These are phyloP conservation scores for Enteromius paludinosus DNA, from an alignment of 2,797 vertebrate species.

Conservation along the genomic window DNA sequence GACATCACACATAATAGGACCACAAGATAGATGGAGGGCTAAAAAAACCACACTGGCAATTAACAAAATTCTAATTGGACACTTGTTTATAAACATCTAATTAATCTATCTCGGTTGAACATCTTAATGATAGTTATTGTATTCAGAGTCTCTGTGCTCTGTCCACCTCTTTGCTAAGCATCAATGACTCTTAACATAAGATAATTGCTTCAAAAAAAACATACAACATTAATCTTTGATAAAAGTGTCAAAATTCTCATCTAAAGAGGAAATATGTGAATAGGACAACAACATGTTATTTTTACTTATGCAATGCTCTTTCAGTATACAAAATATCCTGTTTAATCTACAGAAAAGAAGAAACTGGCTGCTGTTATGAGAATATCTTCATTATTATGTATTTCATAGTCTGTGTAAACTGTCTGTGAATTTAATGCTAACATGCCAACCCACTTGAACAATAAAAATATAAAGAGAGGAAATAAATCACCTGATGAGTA, in stretches of 20 bases:
- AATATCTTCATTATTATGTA: neutral
- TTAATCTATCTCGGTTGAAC: slow-evolving; percentile 28
- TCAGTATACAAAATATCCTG: neutral
- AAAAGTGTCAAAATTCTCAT: neutral
- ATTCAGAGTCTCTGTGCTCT: neutral
- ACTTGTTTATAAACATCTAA: slow-evolving; percentile 33
- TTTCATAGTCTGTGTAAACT: neutral
- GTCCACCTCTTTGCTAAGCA: slow-evolving; percentile 32
- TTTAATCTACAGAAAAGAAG: neutral
- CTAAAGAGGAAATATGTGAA: neutral
- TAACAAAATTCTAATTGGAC: slow-evolving; percentile 4
- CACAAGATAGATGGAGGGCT: neutral
- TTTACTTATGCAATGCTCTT: neutral
- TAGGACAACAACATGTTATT: neutral
- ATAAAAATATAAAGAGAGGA: neutral
- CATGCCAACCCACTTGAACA: neutral
- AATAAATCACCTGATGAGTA: neutral
- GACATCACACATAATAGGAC: neutral
- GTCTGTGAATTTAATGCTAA: neutral
- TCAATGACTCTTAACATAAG: slow-evolving; percentile 32
- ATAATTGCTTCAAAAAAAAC: neutral
- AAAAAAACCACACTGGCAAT: neutral
- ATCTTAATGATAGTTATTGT: slow-evolving; percentile 48
- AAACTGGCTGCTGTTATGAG: neutral
- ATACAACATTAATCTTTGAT: neutral